phyloP scores from a whole-genome alignment of 1,140 invertebrate genomes.

The Pogonomyrmex californicus region DNA sequence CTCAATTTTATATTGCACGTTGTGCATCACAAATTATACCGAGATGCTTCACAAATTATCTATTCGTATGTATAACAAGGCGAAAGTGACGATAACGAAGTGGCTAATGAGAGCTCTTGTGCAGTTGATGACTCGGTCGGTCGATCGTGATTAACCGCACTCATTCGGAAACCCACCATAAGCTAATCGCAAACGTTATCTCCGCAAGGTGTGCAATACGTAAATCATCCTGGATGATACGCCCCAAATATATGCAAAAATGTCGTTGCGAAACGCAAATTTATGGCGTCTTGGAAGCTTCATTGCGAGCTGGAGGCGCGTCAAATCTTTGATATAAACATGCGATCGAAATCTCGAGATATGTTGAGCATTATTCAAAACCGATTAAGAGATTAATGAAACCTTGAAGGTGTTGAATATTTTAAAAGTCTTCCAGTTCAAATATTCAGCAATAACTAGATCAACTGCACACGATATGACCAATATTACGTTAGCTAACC shows the following conservation, averaged over 20 bases:
- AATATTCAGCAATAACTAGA: no score
- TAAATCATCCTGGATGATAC: slow-evolving; percentile 36
- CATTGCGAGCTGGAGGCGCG: no score
- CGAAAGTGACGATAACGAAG: slow-evolving; percentile 37
- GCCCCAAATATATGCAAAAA: not conserved
- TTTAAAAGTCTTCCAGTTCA: no score
- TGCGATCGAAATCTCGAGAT: no score
- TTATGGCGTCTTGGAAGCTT: not conserved
- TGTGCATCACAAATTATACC: slow-evolving; percentile 16
- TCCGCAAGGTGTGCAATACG: slow-evolving; percentile 36
- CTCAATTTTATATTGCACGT: slow-evolving; percentile 23
- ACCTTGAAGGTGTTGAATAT: no score
- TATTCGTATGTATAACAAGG: slow-evolving; percentile 14
- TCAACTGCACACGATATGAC: no score
- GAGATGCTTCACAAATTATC: slow-evolving; percentile 3
- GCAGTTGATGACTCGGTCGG: slow-evolving; percentile 2
- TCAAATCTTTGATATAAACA: no score
- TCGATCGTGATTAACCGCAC: slow-evolving; percentile 40
- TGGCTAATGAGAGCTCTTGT: slow-evolving; percentile 26
- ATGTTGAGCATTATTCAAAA: no score
- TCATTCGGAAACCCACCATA: slow-evolving; percentile 9
- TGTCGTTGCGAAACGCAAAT: not conserved
- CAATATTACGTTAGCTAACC: no score
- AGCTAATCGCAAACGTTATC: slow-evolving; percentile 48
- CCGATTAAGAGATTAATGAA: no score